These are phyloP conservation scores for Oceanodroma leucorhoa DNA, from an alignment of 2,797 vertebrate species.

Conservation along the genomic window DNA sequence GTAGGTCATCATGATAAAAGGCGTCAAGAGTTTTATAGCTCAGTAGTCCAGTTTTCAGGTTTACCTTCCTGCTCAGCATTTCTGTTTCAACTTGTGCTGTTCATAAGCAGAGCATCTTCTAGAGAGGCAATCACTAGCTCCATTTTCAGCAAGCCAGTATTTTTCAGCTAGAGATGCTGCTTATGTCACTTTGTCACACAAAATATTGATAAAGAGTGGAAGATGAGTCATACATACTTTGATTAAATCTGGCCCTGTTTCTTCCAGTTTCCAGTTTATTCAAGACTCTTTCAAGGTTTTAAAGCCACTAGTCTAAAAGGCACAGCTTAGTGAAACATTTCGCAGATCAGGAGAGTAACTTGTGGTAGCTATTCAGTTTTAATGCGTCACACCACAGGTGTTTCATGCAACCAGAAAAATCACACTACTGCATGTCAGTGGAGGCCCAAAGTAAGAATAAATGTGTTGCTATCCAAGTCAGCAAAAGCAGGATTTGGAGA, in stretches of 20 bases:
- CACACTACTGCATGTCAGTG: not conserved
- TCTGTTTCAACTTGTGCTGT: not conserved
- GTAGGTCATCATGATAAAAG: not conserved
- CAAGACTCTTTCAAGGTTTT: not conserved
- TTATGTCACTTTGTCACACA: not conserved
- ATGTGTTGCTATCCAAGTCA: not conserved
- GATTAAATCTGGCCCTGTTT: not conserved
- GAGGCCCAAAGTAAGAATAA: not conserved
- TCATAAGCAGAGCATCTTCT: not conserved
- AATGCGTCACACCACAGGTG: not conserved
- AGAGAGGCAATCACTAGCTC: not conserved
- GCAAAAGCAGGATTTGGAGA: not conserved
- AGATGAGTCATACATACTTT: not conserved
- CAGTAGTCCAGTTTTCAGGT: not conserved
- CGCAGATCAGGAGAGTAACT: not conserved
- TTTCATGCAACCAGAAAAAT: not conserved
- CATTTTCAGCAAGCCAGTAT: not conserved
- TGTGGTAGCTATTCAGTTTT: not conserved
- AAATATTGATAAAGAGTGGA: not conserved
- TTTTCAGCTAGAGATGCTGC: not conserved
- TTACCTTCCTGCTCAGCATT: not conserved
- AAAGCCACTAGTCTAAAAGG: not conserved
- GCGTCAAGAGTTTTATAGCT: not conserved
- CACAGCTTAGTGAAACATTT: not conserved
- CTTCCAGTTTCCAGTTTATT: conserved; percentile 3